Percentiles rank a stretch among this genome's conserved stretches.
phyloP scores from a whole-genome alignment of 1,140 invertebrate genomes.

The Anadara kagoshimensis region DNA sequence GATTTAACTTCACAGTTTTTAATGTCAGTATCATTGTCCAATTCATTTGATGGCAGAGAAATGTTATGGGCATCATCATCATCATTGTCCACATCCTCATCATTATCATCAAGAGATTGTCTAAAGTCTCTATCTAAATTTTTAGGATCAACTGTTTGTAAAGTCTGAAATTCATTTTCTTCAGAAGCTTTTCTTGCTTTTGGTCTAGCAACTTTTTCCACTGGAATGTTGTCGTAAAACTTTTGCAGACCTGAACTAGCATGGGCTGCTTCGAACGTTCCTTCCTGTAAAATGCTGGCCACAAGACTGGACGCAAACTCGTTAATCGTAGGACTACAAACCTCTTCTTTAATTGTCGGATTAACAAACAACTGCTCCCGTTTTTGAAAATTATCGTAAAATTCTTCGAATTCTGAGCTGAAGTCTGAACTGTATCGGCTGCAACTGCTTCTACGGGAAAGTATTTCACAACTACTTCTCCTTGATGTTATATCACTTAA shows the following conservation, averaged over 20 bases:
- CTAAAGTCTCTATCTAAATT: no score
- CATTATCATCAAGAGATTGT: no score
- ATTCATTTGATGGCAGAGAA: no score
- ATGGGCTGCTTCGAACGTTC: conserved; percentile 43
- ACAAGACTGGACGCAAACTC: conserved; percentile 61
- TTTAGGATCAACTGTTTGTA: neutral
- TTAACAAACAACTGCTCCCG: conserved; percentile 46
- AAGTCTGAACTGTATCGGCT: conserved; percentile 67
- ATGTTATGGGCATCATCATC: no score
- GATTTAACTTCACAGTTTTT: no score
- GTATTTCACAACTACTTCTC: conserved; percentile 45
- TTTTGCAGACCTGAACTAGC: conserved; percentile 38
- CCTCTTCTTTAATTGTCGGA: conserved; percentile 66
- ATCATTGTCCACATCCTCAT: no score
- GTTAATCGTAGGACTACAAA: conserved; percentile 32
- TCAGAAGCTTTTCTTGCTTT: conserved; percentile 32
- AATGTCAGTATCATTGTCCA: no score
- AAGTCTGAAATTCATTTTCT: neutral
- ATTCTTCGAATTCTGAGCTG: conserved; percentile 70
- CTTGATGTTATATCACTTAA: conserved; percentile 63
- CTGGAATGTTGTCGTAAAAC: conserved; percentile 36
- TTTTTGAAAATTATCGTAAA: conserved; percentile 59
- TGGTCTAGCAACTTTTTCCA: conserved; percentile 34
- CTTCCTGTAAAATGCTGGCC: conserved; percentile 49
- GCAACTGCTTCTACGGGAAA: conserved; percentile 33